Base-by-base conservation (phyloP, 2,113 vertebrate species). In the Tenrec ecaudatus region DNA sequence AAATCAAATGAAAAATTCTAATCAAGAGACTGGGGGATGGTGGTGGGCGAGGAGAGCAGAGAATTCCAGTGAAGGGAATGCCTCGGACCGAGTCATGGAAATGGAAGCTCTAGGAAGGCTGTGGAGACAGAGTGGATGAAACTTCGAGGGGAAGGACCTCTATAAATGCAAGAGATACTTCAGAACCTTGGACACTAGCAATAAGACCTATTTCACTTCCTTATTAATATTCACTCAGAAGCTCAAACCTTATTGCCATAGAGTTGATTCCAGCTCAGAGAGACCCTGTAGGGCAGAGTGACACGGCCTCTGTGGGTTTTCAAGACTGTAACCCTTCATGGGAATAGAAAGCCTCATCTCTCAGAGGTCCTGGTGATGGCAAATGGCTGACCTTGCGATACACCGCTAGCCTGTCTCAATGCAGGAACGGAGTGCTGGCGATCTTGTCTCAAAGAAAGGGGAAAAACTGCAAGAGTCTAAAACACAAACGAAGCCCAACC, bases 21-120 rank as follows among this genome's bases (percentile, higher is more conserved):
- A 29, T 31, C 38, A 33, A 76, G 80, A 78, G 79, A 36, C 1
- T 14, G 23, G 23, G 57, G 2, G 53, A 3, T 29, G 27, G 22
- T 31, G 29, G 6, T 19, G 7, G 17, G 0, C 8, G 9, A 69
- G 20, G 14, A 88, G 20, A 84, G 60, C 27, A 90, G 62, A 79
- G 23, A 71, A 76, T 57, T 89, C 22, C 27, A 53, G n/a, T 64
- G 33, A 62, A 87, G 73, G 16, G 15, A 75, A 4, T 11, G 6
- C 92, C 68, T 89, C 47, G 3, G 71, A 83, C n/a, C 76, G 57
- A 86, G 29, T 47, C 64, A n/a, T 29, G 16, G 60, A 90, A 81
- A 43, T 12, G 60, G 40, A 38, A 73, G 76, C 60, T 79, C 60
- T 78, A 33, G 47, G 10, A 84, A 81, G 60, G 27, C 27, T 90